Evolutionary conservation across 2,888 invertebrate genomes (phyloP), one percentile per base, ranked within the genome.

Genomic region (Leptopilina myrica): DNA sequence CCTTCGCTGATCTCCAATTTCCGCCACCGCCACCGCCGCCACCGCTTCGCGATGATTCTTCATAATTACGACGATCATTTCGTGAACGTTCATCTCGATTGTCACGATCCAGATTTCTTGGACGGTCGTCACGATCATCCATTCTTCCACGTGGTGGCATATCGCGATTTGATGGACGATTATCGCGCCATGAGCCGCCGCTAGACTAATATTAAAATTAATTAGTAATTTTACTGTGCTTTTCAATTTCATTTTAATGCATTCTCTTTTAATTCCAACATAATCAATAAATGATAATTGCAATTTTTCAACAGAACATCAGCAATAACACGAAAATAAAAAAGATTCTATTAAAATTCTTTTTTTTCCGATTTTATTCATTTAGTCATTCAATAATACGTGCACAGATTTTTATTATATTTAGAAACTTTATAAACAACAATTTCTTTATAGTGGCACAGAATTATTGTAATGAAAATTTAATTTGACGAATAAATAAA

Each of bases 121-220:
- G 53, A 1, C 73, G 73, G 14, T 56, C 53, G 33, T 73, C 73
- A n/a, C 73, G 73, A 40, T 73, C 73, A 73, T 73, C 73, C n/a
- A 56, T 49, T 73, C 56, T 53, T 56, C 73, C 12, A 8, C 73
- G 73, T 33, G 73, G 33, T 26, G 73, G 73, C 53, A n/a, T n/a
- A 33, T 66, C 76, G 14, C 79, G 66, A 79, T n/a, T 65, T 11
- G 69, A 33, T 15, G 76, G 59, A 15, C 33, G 64, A 40, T 78
- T 81, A n/a, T 81, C 81, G 15, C 75, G 78, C 62, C 79, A 77
- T 7, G 64, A 43, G 26, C 77, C 77, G 9, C 76, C 79, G 62
- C 64, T 76, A 33, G 78, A 76, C 75, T 79, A 73, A 9, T 65
- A 62, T 15, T 33, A 33, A 20, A 15, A 62, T 2, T 62, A 62